Evolutionary conservation across 2,113 vertebrate genomes (phyloP), one percentile per base, ranked within the genome.

Genomic region (Gavialis gangeticus): DNA sequence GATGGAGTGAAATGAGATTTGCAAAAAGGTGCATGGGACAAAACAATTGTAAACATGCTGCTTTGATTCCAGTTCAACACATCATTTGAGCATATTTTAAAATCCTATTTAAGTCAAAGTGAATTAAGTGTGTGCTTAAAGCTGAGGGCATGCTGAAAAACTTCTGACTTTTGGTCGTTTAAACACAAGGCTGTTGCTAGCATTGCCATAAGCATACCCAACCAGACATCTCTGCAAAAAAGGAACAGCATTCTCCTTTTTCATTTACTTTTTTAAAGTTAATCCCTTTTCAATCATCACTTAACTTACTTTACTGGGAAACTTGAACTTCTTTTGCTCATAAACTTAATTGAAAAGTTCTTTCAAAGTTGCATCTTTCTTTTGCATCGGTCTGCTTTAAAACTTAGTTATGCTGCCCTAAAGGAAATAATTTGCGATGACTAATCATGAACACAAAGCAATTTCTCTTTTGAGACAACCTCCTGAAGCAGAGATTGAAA

Each of bases 381-480:
- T 60, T 82, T 56, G 19, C 3, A 3, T 85, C 71, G 27, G 27
- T 18, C 57, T 96, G 71, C 82, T 93, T 94, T 95, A 79, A 75
- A 67, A 94, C 79, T 56, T 93, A 81, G 94, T 92, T 87, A 66
- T 90, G 82, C 79, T 22, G 71, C 62, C 91, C 89, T 60, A 84
- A 97, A 95, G 95, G 93, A 83, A 96, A 90, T 90, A 46, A 84
- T 21, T 59, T 14, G 1, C 56, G 90, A 94, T 84, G 91, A 95
- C 78, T 96, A 88, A 95, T 86, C 77, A 78, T 60, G 60, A 76
- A 80, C 75, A 88, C 11, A 85, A 92, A 90, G 27, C 4, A 2
- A 57, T 96, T 75, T 87, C 58, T 10, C n/a, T 88, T 96, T 84
- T 87, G 88, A 96, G 88, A 9, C 13, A 12, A 75, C 85, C 37